phyloP scores from a whole-genome alignment of 2,113 vertebrate genomes.

The Thinocorus orbignyianus region DNA sequence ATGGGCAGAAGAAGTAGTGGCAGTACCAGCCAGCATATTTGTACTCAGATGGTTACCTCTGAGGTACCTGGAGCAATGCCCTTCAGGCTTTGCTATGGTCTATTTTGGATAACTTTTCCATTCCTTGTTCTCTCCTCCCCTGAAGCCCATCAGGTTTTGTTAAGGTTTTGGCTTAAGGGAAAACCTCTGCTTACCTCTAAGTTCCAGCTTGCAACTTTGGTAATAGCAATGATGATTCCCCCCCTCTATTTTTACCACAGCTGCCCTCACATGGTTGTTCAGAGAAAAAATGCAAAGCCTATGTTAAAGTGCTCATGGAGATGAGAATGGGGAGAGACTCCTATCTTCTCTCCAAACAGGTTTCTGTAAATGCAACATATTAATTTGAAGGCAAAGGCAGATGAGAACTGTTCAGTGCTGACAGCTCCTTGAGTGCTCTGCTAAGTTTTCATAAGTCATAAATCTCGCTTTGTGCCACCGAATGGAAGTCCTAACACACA shows the following conservation, averaged over 20 bases:
- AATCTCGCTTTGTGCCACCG: background rate
- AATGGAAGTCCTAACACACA: background rate
- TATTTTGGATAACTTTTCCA: background rate
- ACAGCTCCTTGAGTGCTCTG: background rate
- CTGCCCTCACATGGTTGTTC: background rate
- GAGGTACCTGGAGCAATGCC: background rate
- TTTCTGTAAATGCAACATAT: background rate
- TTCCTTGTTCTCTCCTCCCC: background rate
- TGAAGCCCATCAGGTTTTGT: background rate
- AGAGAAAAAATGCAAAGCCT: background rate
- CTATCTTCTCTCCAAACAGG: background rate
- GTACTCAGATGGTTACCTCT: background rate
- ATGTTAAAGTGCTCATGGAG: background rate
- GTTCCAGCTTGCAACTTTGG: background rate
- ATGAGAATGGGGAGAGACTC: background rate
- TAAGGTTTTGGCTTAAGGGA: background rate
- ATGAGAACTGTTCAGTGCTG: background rate
- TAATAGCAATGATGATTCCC: fast-evolving
- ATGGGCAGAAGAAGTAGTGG: background rate
- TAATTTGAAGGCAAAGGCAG: background rate
- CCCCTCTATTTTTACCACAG: background rate
- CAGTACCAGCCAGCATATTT: background rate
- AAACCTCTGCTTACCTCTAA: background rate
- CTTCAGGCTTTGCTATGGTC: background rate
- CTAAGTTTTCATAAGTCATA: background rate